Evolutionary conservation across 2,797 vertebrate genomes (phyloP), one percentile per base, ranked within the genome.

Genomic region (Mustela erminea): DNA sequence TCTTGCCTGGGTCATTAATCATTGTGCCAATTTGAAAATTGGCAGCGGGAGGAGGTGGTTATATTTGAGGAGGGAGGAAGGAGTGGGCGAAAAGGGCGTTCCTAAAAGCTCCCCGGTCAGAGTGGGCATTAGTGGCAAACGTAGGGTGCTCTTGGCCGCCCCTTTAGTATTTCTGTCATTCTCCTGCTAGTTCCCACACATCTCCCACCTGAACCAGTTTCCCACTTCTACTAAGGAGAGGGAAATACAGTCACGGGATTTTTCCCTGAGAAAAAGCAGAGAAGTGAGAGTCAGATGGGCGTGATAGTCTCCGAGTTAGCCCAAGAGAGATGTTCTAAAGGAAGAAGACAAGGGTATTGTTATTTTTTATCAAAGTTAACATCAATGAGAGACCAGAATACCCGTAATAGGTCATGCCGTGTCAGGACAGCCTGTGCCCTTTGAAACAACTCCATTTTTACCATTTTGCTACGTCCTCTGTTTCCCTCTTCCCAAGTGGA

Each of bases 1-100:
- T 93, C 96, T 98, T 95, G 95, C 97, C 90, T 81, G 92, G 94
- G 94, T 97, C 97, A 90, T 98, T 98, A 97, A 97, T 98, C 97
- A 97, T 91, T 96, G 77, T 98, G 97, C 90, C 27, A n/a, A 89
- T 96, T 87, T 96, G 70, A 89, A 96, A 95, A 98, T 56, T 97
- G 96, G 96, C 96, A 95, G 81, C 85, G 64, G 85, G 93, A 84
- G 70, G 58, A 78, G 87, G 93, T 87, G 83, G 77, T 87, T 96
- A 3, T 93, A 95, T 95, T 90, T 96, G 85, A 96, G 66, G 87
- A 95, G 93, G 87, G 87, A 97, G 97, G 94, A 98, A 98, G 94
- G 93, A 93, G 89, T 98, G 83, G 96, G 97, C 3, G 43, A 88
- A 91, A 93, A 41, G 58, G 75, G 66, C 15, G 3, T n/a, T 87